Conservation (phyloP, 1,140 invertebrate species). For the Cotesia typhae region DNA sequence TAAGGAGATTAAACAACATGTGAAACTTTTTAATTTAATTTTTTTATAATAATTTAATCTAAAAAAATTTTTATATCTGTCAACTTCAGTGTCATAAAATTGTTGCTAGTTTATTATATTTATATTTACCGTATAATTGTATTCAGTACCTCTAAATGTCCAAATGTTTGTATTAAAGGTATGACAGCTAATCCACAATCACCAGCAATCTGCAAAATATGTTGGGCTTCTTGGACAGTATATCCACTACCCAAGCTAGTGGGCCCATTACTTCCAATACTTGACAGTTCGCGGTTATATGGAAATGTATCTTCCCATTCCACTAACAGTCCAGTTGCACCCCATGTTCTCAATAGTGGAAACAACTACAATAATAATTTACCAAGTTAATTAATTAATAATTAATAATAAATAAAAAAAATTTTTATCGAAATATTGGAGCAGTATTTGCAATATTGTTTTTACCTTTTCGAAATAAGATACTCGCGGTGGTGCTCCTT, state of each 20-base stretch:
- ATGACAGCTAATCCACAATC: slow-evolving; percentile 80
- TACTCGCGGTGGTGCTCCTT: slow-evolving; percentile 77
- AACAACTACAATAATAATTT: slow-evolving; percentile 65
- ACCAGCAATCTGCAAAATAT: slow-evolving; percentile 70
- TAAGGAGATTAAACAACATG: slow-evolving; percentile 2
- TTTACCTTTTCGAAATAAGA: slow-evolving; percentile 73
- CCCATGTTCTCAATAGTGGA: slow-evolving; percentile 71
- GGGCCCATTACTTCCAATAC: slow-evolving; percentile 70
- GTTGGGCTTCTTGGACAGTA: slow-evolving; percentile 69
- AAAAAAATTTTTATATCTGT: slow-evolving; percentile 19
- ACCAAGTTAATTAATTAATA: slow-evolving; percentile 7
- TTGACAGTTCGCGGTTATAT: slow-evolving; percentile 73
- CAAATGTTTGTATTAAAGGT: slow-evolving; percentile 95
- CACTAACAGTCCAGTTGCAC: slow-evolving; percentile 83
- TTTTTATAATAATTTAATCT: too few relatives aligned
- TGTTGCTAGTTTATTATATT: slow-evolving; percentile 9
- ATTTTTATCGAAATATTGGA: neutral
- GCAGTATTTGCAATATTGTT: slow-evolving; percentile 6
- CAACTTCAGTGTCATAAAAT: neutral
- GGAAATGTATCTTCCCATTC: slow-evolving; percentile 97
- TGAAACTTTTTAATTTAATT: slow-evolving; percentile 2
- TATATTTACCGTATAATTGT: neutral
- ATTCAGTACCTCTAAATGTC: slow-evolving; percentile 79
- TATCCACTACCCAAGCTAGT: slow-evolving; percentile 72
- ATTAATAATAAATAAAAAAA: neutral